These are phyloP conservation scores for Clivina fossor DNA, from an alignment of 2,888 invertebrate genomes.

Conservation along the genomic window DNA sequence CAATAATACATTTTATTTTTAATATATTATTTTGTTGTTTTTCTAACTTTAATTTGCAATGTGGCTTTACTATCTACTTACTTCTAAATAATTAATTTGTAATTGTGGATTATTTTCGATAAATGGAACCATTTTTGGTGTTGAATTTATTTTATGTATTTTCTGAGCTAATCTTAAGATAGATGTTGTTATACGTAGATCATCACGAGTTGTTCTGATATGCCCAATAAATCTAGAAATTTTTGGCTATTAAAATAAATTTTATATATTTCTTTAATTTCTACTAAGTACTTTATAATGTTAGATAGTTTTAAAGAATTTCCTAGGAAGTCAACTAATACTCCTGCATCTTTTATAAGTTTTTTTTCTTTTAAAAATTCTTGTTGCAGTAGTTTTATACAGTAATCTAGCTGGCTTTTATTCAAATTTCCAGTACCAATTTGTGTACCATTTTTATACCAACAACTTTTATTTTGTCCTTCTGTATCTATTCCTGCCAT, in stretches of 20 bases:
- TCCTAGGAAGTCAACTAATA: conserved; percentile 51
- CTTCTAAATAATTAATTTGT: conserved; percentile 43
- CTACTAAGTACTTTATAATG: conserved; percentile 47
- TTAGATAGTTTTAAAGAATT: conserved; percentile 47
- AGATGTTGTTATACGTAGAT: conserved; percentile 50
- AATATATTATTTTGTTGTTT: too few species aligned
- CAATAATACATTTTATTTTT: too few species aligned
- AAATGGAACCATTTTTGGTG: conserved; percentile 39
- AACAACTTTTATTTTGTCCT: conserved; percentile 45
- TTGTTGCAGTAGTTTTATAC: conserved; percentile 44
- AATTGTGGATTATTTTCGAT: conserved; percentile 42
- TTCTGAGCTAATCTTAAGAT: conserved; percentile 51
- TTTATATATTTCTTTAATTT: background rate
- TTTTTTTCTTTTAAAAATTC: conserved; percentile 28
- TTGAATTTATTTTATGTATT: conserved; percentile 36
- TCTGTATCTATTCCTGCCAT: conserved; percentile 52
- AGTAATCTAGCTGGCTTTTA: conserved; percentile 52
- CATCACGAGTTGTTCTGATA: conserved; percentile 47
- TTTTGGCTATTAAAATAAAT: background rate
- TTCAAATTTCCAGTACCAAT: conserved; percentile 51
- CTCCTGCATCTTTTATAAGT: conserved; percentile 29
- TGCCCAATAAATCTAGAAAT: conserved; percentile 52
- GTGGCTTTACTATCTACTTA: too few species aligned
- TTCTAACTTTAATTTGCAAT: too few species aligned
- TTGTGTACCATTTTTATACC: conserved; percentile 47